A percentile compares a stretch with the other conserved stretches of the same genome.
These are phyloP conservation scores for Tetraodon nigroviridis DNA, from an alignment of 2,113 vertebrate species.

Conservation along the genomic window DNA sequence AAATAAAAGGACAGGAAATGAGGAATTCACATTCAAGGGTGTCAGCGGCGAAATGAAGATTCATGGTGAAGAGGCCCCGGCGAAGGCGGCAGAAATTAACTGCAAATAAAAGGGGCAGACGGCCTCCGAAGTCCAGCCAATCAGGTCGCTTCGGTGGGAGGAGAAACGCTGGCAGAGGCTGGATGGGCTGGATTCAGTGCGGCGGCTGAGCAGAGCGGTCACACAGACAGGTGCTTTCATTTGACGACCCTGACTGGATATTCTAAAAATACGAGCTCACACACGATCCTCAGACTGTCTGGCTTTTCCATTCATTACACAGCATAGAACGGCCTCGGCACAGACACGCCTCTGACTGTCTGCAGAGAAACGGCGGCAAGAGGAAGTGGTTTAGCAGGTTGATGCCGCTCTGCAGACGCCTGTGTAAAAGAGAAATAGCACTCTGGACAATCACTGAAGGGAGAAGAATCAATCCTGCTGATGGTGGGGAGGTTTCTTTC, in stretches of 20 bases:
- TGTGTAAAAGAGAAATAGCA: too few relatives aligned
- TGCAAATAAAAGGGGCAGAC: conserved; percentile 77
- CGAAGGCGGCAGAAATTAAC: conserved; percentile 81
- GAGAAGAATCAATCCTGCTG: too few relatives aligned
- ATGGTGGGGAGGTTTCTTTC: too few relatives aligned
- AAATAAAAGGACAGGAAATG: conserved; percentile 96
- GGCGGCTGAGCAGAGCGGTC: conserved; percentile 65
- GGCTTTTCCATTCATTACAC: conserved; percentile 74
- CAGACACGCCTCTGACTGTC: conserved; percentile 31
- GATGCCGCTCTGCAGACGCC: too few relatives aligned
- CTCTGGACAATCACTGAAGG: too few relatives aligned
- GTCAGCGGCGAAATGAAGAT: conserved; percentile 92
- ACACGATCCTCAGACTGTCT: conserved; percentile 73
- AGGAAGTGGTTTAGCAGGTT: too few relatives aligned
- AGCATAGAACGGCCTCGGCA: conserved; percentile 55
- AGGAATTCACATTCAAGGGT: conserved; percentile 94
- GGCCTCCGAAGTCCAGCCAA: conserved; percentile 68
- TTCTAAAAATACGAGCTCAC: conserved; percentile 73
- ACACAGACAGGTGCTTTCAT: conserved; percentile 78
- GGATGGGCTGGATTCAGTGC: conserved; percentile 1
- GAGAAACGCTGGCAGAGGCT: conserved; percentile 28
- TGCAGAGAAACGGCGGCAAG: not conserved
- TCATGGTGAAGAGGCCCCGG: conserved; percentile 85
- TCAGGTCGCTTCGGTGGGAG: conserved; percentile 59
- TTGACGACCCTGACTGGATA: conserved; percentile 74